A percentile compares a stretch with the other conserved stretches of the same genome.
phyloP scores from a whole-genome alignment of 2,888 invertebrate species.

The Leptinotarsa rubiginosa region DNA sequence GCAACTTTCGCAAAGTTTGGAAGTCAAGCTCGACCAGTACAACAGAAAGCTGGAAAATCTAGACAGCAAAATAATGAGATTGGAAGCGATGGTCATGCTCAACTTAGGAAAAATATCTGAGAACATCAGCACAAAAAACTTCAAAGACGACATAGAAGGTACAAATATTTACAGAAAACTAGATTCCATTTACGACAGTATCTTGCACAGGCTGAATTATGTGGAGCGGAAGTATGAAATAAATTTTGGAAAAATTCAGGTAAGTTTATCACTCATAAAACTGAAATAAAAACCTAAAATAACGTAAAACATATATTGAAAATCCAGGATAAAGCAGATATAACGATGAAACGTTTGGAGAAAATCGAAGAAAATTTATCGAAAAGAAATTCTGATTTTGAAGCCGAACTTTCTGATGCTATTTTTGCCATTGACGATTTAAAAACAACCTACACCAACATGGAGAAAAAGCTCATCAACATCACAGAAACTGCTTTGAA shows the following conservation, averaged over 20 bases:
- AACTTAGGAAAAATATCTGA: slow-evolving; percentile 63
- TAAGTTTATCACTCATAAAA: slow-evolving; percentile 45
- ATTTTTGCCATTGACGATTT: slow-evolving; percentile 62
- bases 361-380: slow-evolving; percentile 61
- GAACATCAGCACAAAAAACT: slow-evolving; percentile 63
- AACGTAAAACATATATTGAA: not conserved
- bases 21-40: slow-evolving; percentile 65
- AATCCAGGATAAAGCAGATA: slow-evolving; percentile 58
- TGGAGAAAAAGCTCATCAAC: slow-evolving; percentile 57
- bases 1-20: slow-evolving; percentile 61
- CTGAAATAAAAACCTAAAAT: not conserved
- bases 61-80: slow-evolving; percentile 61
- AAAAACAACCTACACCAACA: slow-evolving; percentile 53
- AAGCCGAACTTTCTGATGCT: slow-evolving; percentile 61
- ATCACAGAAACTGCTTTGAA: slow-evolving; percentile 54
- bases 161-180: slow-evolving; percentile 64
- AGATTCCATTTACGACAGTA: slow-evolving; percentile 65
- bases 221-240: slow-evolving; percentile 63
- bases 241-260: slow-evolving; percentile 62
- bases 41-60: slow-evolving; percentile 65
- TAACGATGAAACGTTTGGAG: slow-evolving; percentile 57
- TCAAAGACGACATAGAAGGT: slow-evolving; percentile 64
- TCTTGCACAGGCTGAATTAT: slow-evolving; percentile 63
- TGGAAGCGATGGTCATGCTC: slow-evolving; percentile 62
- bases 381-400: slow-evolving; percentile 60